phyloP scores from a whole-genome alignment of 2,797 vertebrate genomes.

The Intellagama lesueurii region DNA sequence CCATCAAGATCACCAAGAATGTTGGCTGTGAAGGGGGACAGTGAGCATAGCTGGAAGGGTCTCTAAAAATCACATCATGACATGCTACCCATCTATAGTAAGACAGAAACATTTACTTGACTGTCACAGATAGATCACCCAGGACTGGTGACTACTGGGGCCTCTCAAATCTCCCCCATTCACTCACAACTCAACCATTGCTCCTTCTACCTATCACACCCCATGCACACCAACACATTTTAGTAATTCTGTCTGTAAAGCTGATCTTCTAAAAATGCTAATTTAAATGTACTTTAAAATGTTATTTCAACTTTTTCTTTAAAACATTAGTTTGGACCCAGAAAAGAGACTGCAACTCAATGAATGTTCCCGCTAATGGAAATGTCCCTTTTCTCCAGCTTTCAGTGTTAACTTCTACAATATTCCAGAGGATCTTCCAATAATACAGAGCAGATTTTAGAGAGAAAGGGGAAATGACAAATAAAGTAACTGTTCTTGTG shows the following conservation, averaged over 20 bases:
- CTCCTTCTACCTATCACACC: background rate
- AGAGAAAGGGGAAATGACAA: too few relatives aligned
- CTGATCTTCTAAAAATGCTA: background rate
- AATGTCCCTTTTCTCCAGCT: too few relatives aligned
- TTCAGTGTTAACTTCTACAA: too few relatives aligned
- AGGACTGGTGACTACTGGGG: background rate
- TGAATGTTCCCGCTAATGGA: too few relatives aligned
- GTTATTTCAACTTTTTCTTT: too few relatives aligned
- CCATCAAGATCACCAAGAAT: slow-evolving; percentile 15
- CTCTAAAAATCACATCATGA: background rate
- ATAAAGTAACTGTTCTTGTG: too few relatives aligned
- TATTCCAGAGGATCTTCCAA: too few relatives aligned
- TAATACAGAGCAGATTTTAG: too few relatives aligned
- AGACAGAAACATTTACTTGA: background rate
- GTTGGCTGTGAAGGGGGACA: background rate
- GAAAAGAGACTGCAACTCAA: too few relatives aligned
- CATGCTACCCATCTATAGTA: background rate
- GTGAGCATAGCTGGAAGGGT: background rate
- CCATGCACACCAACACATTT: background rate
- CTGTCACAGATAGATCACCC: background rate
- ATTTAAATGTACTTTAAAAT: too few relatives aligned
- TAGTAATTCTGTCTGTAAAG: background rate
- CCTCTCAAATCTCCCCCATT: background rate
- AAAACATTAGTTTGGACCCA: too few relatives aligned
- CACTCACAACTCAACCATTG: background rate